Base-by-base conservation (phyloP, 2,888 invertebrate genomes). In the Limenitis camilla region DNA sequence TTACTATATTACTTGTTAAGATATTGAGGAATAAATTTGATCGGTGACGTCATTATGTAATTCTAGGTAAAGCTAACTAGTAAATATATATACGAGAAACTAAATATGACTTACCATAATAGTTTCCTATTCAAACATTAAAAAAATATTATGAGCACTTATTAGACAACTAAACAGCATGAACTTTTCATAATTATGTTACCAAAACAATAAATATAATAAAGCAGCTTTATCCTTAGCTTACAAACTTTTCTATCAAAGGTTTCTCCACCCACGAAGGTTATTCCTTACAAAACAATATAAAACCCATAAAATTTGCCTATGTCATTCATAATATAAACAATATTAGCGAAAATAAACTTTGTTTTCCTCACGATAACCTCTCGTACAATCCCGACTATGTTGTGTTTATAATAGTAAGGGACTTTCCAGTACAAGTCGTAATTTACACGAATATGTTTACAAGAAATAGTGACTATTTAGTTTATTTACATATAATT, bases 311-410 rank as follows among this genome's bases (percentile, higher is more conserved):
- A 31, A 35, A 49, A 45, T 40, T 44, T 49, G 49, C 53, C 19
- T 49, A 40, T 44, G 53, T 53, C 49, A 53, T 40, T 29, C 29
- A 40, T 29, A 29, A 40, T 44, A 27, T 19, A 50, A n/a, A 44
- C 28, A 44, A 39, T 28, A 33, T 40, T 35, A 39, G 40, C 50
- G 50, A 51, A 51, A 45, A 45, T 45, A 39, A 28, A 40, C 30
- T 45, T 19, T 53, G 8, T 53, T 56, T 53, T 53, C 53, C 56
- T 53, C 11, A 46, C 47, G 42, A 56, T 53, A 55, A 49, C 9
- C 35, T 36, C 7, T 30, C 33, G 52, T 52, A 52, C 41, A 41
- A 27, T 46, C 46, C 46, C 52, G 29, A 7, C 11, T 45, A 36
- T 45, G 19, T 30, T 11, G 11, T 36, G 29, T 36, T 29, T 42